Evolutionary conservation across 2,797 vertebrate species (phyloP).

Genomic region (Coracias cyanogaster): DNA sequence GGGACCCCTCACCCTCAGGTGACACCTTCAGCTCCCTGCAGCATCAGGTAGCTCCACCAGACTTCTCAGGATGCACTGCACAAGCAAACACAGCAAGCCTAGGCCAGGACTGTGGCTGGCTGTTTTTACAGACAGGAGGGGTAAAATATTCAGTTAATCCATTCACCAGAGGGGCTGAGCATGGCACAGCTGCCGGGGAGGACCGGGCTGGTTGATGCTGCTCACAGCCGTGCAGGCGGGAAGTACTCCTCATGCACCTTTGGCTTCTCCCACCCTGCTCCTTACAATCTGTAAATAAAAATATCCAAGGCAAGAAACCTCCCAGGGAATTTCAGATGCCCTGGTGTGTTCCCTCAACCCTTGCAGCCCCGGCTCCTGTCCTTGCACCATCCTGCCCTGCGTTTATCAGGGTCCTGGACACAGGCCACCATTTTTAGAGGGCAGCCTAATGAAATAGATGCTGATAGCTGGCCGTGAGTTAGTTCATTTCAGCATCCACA

Average conservation of each 20-base stretch:
- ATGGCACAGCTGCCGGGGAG: accelerated
- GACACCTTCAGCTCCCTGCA: not conserved
- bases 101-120: not conserved
- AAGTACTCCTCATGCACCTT: not conserved
- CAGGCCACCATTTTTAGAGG: not conserved
- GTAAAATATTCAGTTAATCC: not conserved
- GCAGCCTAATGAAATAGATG: not conserved
- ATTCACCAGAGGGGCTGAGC: not conserved
- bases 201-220: not conserved
- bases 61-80: not conserved
- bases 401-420: not conserved
- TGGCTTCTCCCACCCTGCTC: not conserved
- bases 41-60: not conserved
- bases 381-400: not conserved
- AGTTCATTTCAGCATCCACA: not conserved
- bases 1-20: not conserved
- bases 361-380: not conserved
- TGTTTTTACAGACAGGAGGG: not conserved
- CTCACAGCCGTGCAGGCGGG: not conserved
- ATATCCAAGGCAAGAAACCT: not conserved
- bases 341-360: not conserved
- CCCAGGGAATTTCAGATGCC: not conserved
- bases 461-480: not conserved
- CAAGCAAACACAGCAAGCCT: accelerated
- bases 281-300: not conserved